Evolutionary conservation across 2,888 invertebrate species (phyloP).

Genomic region (Ypsolopha scabrella): DNA sequence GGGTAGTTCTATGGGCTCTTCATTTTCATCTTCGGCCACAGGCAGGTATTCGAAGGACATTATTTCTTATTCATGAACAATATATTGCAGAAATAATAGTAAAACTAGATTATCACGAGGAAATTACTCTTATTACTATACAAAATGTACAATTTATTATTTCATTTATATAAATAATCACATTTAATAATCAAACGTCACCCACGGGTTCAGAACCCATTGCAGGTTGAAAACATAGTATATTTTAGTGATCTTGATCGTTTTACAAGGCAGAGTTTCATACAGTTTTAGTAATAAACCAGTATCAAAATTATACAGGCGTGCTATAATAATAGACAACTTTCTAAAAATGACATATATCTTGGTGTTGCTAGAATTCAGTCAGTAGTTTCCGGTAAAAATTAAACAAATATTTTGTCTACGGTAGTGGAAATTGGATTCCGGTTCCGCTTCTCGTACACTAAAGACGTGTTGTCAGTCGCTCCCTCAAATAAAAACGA

Average conservation of each 20-base stretch:
- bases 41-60: constrained; percentile 80
- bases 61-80: constrained; percentile 66
- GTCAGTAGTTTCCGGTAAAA: not conserved
- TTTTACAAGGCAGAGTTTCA: constrained; percentile 19
- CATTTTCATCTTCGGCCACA: constrained; percentile 97
- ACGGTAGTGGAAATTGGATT: too few relatives aligned
- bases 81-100: constrained; percentile 40
- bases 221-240: constrained; percentile 65
- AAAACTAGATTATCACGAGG: constrained; percentile 44
- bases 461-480: too few relatives aligned
- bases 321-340: constrained; percentile 44
- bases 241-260: constrained; percentile 32
- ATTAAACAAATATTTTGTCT: not conserved
- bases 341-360: constrained; percentile 54
- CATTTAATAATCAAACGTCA: constrained; percentile 53
- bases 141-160: constrained; percentile 59
- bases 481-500: too few relatives aligned
- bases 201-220: constrained; percentile 68
- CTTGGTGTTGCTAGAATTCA: constrained; percentile 22
- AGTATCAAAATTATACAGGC: constrained; percentile 37
- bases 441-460: too few relatives aligned
- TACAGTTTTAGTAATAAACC: constrained; percentile 10
- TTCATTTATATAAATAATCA: constrained; percentile 60
- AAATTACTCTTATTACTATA: constrained; percentile 57
- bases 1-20: constrained; percentile 97